Conservation (phyloP, 2,113 vertebrate species). For the Malurus alboscapulatus region DNA sequence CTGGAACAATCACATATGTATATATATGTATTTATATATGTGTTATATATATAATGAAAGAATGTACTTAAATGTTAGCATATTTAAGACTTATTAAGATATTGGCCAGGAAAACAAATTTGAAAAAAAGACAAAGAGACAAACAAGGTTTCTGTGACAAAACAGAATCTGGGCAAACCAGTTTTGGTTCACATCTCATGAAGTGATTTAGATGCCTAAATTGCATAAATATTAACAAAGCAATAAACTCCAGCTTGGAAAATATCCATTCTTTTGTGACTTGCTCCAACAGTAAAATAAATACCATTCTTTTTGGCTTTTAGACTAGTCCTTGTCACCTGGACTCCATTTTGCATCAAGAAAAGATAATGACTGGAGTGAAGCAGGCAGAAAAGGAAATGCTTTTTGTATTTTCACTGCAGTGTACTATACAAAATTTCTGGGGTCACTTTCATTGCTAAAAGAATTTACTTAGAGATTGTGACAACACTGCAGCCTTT, state of each 20-base stretch:
- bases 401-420: not conserved
- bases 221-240: not conserved
- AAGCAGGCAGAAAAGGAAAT: not conserved
- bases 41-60: not conserved
- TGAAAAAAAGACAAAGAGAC: not conserved
- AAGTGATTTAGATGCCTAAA: not conserved
- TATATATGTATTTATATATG: not conserved
- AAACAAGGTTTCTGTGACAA: not conserved
- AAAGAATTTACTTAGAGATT: not conserved
- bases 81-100: not conserved
- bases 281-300: not conserved
- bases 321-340: not conserved
- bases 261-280: not conserved
- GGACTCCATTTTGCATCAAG: not conserved
- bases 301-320: not conserved
- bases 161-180: not conserved
- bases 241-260: not conserved
- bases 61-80: not conserved
- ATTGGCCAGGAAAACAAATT: not conserved
- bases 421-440: not conserved
- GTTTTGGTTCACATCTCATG: not conserved
- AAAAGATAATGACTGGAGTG: not conserved
- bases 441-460: not conserved
- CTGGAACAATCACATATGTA: not conserved
- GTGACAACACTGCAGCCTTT: not conserved